Conservation (phyloP, 1,140 invertebrate species). For the Aphelenchoides avenae region DNA sequence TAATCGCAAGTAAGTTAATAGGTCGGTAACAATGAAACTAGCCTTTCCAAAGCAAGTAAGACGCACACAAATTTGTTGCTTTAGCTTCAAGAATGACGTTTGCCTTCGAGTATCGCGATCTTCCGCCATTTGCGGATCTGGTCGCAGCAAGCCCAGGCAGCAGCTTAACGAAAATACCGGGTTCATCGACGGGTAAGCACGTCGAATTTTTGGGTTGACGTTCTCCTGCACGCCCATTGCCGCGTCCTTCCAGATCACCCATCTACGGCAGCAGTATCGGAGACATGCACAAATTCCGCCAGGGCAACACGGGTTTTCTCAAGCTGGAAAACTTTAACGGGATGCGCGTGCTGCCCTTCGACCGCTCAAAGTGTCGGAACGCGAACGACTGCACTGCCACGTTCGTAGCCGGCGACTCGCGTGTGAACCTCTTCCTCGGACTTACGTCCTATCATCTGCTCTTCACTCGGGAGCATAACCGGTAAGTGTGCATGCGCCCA, state of each 20-base stretch:
- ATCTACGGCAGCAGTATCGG: slow-evolving; percentile 52
- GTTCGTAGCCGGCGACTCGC: slow-evolving; percentile 55
- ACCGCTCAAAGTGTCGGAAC: slow-evolving; percentile 47
- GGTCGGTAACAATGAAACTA: too few relatives aligned
- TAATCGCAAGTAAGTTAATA: slow-evolving; percentile 46
- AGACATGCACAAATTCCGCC: slow-evolving; percentile 53
- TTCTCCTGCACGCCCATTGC: neutral
- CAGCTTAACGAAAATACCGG: slow-evolving; percentile 57
- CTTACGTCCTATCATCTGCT: slow-evolving; percentile 54
- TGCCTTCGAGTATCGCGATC: slow-evolving; percentile 57
- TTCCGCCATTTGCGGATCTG: slow-evolving; percentile 58
- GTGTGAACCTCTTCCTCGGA: slow-evolving; percentile 57
- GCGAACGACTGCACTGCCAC: slow-evolving; percentile 43
- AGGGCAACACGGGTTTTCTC: slow-evolving; percentile 49
- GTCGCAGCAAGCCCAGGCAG: slow-evolving; percentile 52
- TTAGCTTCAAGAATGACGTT: slow-evolving; percentile 47
- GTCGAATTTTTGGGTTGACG: neutral
- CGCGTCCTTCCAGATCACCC: slow-evolving; percentile 47
- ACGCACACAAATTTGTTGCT: slow-evolving; percentile 15
- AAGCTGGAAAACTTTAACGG: slow-evolving; percentile 57
- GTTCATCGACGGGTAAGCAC: slow-evolving; percentile 48
- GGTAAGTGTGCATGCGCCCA: slow-evolving; percentile 18
- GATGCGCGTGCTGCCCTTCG: slow-evolving; percentile 52
- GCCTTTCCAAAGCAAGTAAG: too few relatives aligned
- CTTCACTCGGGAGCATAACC: slow-evolving; percentile 57